phyloP scores from a whole-genome alignment of 2,113 vertebrate species.

The Carollia perspicillata region DNA sequence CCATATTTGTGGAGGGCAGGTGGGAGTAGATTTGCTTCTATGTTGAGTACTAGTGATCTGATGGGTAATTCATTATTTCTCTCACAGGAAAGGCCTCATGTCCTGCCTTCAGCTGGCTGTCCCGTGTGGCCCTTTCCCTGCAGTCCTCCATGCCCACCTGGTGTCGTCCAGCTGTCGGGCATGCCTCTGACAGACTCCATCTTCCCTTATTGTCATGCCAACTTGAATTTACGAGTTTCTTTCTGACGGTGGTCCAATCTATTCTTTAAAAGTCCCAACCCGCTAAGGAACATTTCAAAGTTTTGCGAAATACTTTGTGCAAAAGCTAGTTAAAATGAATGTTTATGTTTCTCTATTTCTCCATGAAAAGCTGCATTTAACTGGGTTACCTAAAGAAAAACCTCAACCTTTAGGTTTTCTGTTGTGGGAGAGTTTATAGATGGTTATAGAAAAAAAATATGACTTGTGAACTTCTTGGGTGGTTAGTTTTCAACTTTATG shows the following conservation, averaged over 20 bases:
- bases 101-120: background rate
- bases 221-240: constrained; percentile 54
- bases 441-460: constrained; percentile 19
- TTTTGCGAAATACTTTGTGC: constrained; percentile 62
- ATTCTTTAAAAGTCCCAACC: constrained; percentile 69
- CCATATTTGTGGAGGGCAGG: background rate
- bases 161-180: accelerated
- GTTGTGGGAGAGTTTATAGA: background rate
- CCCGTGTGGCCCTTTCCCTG: background rate
- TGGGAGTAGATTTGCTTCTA: background rate
- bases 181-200: constrained; percentile 38
- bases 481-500: constrained; percentile 21
- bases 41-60: background rate
- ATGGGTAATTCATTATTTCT: background rate
- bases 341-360: constrained; percentile 49
- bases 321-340: constrained; percentile 65
- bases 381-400: constrained; percentile 13
- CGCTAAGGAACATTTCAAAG: constrained; percentile 59
- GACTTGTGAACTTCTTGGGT: background rate
- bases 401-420: constrained; percentile 18
- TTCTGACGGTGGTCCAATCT: constrained; percentile 70
- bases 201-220: constrained; percentile 60
- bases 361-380: background rate
- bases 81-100: background rate
- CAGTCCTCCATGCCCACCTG: background rate